These are phyloP conservation scores for Drosophila busckii DNA, from an alignment of 1,140 invertebrate species.

Conservation along the genomic window DNA sequence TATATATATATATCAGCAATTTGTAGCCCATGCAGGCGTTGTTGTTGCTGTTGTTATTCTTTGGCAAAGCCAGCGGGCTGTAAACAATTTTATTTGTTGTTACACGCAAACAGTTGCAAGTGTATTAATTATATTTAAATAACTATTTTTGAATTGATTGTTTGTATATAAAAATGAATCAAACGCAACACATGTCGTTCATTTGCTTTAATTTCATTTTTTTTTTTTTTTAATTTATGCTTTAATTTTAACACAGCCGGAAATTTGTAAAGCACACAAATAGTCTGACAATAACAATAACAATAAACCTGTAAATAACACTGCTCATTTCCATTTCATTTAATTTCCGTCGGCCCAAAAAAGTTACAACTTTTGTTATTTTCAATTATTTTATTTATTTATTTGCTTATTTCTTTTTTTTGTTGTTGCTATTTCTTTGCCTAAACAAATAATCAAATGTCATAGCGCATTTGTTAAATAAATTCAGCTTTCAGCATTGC, in stretches of 20 bases:
- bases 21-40: constrained; percentile 30
- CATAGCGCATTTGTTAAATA: too few species aligned
- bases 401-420: neutral
- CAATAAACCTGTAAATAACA: constrained; percentile 16
- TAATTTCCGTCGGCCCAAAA: constrained; percentile 44
- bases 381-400: neutral
- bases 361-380: constrained; percentile 3
- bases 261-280: constrained; percentile 11
- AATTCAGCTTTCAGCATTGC: too few species aligned
- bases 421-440: neutral
- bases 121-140: too few species aligned
- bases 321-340: constrained; percentile 32
- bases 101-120: too few species aligned
- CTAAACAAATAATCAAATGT: too few species aligned
- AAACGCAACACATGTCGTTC: too few species aligned
- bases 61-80: neutral
- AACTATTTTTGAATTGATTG: too few species aligned
- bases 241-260: constrained; percentile 18
- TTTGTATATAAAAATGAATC: neutral
- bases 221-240: constrained; percentile 5
- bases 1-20: constrained; percentile 8
- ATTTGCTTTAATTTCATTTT: neutral
- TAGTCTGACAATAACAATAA: constrained; percentile 15
- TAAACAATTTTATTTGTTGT: too few species aligned
- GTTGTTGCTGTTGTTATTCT: constrained; percentile 10